Percentiles rank a stretch among this genome's conserved stretches.
These are phyloP conservation scores for Fistularia tabacaria DNA, from an alignment of 2,797 vertebrate genomes.

Conservation along the genomic window DNA sequence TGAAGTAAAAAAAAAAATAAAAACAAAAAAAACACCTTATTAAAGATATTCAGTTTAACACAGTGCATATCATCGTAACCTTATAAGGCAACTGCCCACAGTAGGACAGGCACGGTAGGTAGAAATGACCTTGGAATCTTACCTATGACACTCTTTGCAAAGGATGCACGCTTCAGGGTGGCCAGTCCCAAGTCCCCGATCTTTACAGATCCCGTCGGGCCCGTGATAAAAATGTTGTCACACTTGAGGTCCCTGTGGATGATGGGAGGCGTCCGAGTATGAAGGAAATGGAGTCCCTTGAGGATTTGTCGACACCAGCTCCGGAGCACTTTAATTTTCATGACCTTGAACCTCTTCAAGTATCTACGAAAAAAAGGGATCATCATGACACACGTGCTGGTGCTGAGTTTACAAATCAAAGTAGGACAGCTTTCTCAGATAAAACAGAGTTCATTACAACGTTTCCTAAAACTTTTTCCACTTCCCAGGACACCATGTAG, in stretches of 20 bases:
- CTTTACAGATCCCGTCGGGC: slow-evolving; percentile 97
- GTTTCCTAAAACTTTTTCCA: too few species aligned
- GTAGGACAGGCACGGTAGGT: slow-evolving; percentile 25
- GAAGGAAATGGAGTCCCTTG: slow-evolving; percentile 97
- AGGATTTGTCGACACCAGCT: slow-evolving; percentile 99
- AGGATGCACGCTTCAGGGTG: slow-evolving; percentile 94
- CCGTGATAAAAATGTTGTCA: slow-evolving; percentile 99
- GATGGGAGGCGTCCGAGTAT: slow-evolving; percentile 94
- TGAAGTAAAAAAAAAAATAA: slow-evolving; percentile 5
- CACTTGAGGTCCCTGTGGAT: slow-evolving; percentile 98
- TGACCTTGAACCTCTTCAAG: slow-evolving; percentile 98
- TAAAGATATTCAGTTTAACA: slow-evolving; percentile 25
- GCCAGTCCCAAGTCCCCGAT: slow-evolving; percentile 97
- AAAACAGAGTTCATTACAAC: too few species aligned
- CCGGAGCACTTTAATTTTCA: slow-evolving; percentile 98
- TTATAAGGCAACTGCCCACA: slow-evolving; percentile 29
- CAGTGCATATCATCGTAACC: slow-evolving; percentile 12
- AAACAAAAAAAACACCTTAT: neutral
- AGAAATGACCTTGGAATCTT: slow-evolving; percentile 64
- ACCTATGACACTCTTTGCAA: slow-evolving; percentile 99
- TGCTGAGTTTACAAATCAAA: too few species aligned
- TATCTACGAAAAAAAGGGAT: slow-evolving; percentile 75
- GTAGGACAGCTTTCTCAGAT: too few species aligned
- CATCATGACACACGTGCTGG: neutral
- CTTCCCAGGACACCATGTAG: too few species aligned